Conservation (phyloP, 2,113 vertebrate genomes). For the Chloropsis hardwickii region DNA sequence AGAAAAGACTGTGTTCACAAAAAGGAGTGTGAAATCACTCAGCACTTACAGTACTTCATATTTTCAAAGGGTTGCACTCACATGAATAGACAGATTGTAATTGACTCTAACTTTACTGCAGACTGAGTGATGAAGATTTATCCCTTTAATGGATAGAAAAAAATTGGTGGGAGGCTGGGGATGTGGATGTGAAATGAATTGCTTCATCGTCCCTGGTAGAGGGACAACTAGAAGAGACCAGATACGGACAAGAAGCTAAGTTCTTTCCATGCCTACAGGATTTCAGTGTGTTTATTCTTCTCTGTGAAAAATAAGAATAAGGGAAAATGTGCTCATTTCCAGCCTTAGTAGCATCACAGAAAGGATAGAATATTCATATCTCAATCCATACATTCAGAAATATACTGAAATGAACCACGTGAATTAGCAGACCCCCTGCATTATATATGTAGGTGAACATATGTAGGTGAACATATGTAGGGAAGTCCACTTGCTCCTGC, state of each 20-base stretch:
- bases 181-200: neutral
- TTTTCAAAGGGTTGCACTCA: neutral
- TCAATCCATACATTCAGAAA: neutral
- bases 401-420: neutral
- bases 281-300: neutral
- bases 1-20: neutral
- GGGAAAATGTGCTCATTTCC: neutral
- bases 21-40: constrained; percentile 7
- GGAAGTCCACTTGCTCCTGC: neutral
- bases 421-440: neutral
- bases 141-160: neutral
- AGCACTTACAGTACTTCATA: neutral
- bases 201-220: neutral
- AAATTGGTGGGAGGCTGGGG: neutral
- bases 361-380: neutral
- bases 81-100: neutral
- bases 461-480: fast-evolving
- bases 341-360: neutral
- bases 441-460: neutral
- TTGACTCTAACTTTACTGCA: neutral
- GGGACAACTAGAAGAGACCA: neutral
- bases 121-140: neutral
- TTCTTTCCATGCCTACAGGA: neutral
- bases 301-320: neutral
- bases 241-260: neutral